These are phyloP conservation scores for Calyptomena viridis DNA, from an alignment of 2,113 vertebrate species.

Conservation along the genomic window DNA sequence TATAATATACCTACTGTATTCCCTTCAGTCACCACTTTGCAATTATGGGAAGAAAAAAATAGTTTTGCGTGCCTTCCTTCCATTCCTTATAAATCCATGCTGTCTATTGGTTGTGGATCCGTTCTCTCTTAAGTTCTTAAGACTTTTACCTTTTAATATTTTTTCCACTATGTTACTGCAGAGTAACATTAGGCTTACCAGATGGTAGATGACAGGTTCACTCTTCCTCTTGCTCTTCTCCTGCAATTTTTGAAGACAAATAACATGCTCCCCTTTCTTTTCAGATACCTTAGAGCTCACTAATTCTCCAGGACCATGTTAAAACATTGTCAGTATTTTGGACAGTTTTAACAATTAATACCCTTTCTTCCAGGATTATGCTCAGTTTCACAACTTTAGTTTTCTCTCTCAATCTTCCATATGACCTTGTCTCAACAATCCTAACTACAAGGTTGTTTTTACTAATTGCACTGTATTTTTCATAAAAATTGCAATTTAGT, in stretches of 20 bases:
- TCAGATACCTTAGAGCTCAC: background rate
- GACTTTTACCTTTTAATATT: constrained; percentile 43
- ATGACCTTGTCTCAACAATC: background rate
- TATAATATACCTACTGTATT: constrained; percentile 14
- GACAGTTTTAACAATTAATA: background rate
- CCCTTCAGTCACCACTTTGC: constrained; percentile 22
- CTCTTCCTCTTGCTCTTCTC: constrained; percentile 25
- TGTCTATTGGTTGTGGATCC: background rate
- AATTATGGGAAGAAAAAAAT: constrained; percentile 48
- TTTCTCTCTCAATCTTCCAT: background rate
- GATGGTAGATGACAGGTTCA: constrained; percentile 53
- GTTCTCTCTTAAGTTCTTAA: background rate
- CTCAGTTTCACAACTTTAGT: background rate
- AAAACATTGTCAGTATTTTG: background rate
- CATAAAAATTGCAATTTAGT: background rate
- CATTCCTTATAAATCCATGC: constrained; percentile 37
- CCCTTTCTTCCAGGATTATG: background rate
- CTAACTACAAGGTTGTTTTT: background rate
- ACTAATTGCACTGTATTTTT: background rate
- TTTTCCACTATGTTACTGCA: background rate
- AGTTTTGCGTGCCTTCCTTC: background rate
- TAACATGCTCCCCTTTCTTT: background rate
- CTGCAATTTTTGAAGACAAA: background rate
- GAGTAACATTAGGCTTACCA: constrained; percentile 26
- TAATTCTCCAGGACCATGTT: background rate